phyloP scores from a whole-genome alignment of 2,888 invertebrate species.

The Tromatobia lineatoria region DNA sequence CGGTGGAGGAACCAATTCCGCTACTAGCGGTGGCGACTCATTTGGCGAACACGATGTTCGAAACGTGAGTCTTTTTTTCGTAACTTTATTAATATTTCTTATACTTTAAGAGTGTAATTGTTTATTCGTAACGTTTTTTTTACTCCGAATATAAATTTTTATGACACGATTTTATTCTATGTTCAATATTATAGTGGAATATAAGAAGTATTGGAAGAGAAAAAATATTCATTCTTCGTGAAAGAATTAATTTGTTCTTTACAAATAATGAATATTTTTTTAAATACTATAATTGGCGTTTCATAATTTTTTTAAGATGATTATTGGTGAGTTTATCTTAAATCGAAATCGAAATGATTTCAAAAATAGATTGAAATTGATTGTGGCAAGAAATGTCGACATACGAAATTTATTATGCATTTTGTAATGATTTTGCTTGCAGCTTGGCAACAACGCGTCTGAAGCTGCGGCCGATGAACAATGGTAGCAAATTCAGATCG shows the following conservation, averaged over 20 bases:
- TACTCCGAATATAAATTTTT: too few relatives aligned
- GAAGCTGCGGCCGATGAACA: constrained; percentile 87
- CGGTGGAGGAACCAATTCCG: constrained; percentile 84
- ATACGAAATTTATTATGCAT: background rate
- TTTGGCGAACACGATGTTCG: constrained; percentile 92
- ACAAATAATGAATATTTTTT: too few relatives aligned
- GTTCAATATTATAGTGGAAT: too few relatives aligned
- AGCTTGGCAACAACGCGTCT: constrained; percentile 72
- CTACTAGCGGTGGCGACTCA: constrained; percentile 81
- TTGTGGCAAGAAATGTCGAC: background rate
- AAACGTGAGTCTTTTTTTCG: constrained; percentile 87
- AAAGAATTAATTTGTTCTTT: too few relatives aligned
- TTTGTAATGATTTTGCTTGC: constrained; percentile 16
- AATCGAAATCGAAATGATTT: background rate
- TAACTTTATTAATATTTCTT: too few relatives aligned
- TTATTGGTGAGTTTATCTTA: background rate
- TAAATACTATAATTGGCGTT: too few relatives aligned
- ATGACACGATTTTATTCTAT: too few relatives aligned
- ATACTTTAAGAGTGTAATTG: too few relatives aligned
- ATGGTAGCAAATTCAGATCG: constrained; percentile 84
- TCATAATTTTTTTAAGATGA: background rate
- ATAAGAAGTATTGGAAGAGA: too few relatives aligned
- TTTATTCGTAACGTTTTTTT: too few relatives aligned
- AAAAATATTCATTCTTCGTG: too few relatives aligned
- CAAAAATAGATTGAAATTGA: background rate